phyloP scores from a whole-genome alignment of 2,113 vertebrate species.

The Hiodon alosoides region DNA sequence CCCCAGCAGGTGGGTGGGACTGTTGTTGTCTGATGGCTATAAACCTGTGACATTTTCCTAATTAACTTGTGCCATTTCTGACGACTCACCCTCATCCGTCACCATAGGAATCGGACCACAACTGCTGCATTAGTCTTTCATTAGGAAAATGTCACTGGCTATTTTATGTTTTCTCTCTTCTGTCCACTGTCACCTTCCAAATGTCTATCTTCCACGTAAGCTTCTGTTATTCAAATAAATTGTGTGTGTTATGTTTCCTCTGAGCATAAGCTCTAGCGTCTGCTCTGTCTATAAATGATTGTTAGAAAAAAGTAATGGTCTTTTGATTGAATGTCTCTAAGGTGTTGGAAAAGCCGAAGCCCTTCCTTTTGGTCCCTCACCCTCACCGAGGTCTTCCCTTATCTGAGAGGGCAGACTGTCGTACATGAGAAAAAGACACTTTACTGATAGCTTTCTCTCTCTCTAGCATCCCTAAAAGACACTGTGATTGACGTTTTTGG shows the following conservation, averaged over 20 bases:
- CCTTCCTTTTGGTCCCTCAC: background rate
- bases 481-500: background rate
- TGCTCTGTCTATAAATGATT: no score
- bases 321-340: background rate
- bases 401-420: background rate
- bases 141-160: background rate
- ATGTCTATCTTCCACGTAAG: background rate
- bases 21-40: constrained; percentile 49
- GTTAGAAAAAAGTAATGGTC: no score
- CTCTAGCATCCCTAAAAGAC: background rate
- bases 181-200: background rate
- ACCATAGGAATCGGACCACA: constrained; percentile 16
- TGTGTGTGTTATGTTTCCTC: no score
- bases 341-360: background rate
- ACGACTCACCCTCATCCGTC: constrained; percentile 43
- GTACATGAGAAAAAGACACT: background rate
- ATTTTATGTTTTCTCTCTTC: background rate
- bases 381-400: background rate
- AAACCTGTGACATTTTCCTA: constrained; percentile 58
- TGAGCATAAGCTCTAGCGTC: no score
- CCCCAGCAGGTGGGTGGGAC: constrained; percentile 51
- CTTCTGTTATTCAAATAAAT: no score
- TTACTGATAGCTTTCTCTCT: background rate
- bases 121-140: constrained; percentile 14
- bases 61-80: constrained; percentile 54